phyloP scores from a whole-genome alignment of 2,113 vertebrate genomes.

The Syrrhaptes paradoxus region DNA sequence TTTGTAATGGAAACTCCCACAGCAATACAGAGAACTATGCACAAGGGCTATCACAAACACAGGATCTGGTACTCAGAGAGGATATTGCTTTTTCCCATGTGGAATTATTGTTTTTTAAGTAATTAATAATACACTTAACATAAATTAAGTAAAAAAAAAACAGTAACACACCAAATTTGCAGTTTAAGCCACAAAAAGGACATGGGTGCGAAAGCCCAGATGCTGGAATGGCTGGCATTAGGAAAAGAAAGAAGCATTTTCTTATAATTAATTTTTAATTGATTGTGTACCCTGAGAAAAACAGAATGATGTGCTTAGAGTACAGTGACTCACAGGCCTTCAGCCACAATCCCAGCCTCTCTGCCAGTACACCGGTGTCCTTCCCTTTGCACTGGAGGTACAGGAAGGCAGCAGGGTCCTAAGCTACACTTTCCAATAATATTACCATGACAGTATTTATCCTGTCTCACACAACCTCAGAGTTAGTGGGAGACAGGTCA shows the following conservation, averaged over 20 bases:
- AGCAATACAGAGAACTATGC: background rate
- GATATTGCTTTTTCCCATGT: background rate
- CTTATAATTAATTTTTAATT: background rate
- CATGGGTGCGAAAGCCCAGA: background rate
- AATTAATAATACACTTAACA: background rate
- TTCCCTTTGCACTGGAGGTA: background rate
- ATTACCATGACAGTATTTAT: background rate
- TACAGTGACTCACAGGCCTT: background rate
- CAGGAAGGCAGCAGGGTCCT: background rate
- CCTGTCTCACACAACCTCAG: slow-evolving; percentile 1
- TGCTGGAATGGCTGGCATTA: background rate
- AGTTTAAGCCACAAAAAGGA: background rate
- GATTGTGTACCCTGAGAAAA: background rate
- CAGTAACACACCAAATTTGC: background rate
- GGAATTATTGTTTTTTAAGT: background rate
- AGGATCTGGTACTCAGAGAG: background rate
- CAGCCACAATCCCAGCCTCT: background rate
- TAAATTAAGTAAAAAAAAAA: background rate
- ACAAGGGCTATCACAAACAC: background rate
- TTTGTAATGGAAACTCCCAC: background rate
- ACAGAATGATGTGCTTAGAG: background rate
- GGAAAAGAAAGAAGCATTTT: background rate
- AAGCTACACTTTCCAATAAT: background rate
- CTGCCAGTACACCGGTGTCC: background rate
- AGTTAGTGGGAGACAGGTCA: slow-evolving; percentile 47